Evolutionary conservation across 1,140 invertebrate genomes (phyloP).

Genomic region (Zaprionus davidi): DNA sequence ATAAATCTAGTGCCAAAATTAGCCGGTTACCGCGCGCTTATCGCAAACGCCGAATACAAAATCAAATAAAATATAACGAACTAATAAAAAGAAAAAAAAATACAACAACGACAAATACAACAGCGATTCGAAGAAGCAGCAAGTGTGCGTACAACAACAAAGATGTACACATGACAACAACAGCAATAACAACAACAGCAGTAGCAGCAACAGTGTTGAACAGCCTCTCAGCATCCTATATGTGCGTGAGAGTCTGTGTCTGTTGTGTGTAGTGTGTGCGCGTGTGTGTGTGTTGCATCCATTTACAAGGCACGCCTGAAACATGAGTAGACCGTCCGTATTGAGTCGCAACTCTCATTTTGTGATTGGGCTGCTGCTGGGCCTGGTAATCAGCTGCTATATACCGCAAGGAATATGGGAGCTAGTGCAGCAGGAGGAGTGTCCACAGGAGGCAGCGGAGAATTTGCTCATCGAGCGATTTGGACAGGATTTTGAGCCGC

Average conservation of each 20-base stretch:
- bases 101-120: background rate
- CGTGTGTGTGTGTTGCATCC: constrained; percentile 20
- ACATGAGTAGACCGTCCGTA: constrained; percentile 74
- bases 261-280: background rate
- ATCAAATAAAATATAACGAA: constrained; percentile 17
- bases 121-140: constrained; percentile 12
- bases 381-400: constrained; percentile 73
- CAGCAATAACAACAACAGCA: constrained; percentile 9
- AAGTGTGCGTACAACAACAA: constrained; percentile 44
- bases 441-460: constrained; percentile 74
- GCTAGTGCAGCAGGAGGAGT: constrained; percentile 78
- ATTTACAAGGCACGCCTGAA: constrained; percentile 47
- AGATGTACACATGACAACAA: constrained; percentile 68
- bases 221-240: constrained; percentile 47
- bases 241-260: constrained; percentile 3
- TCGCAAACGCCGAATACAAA: constrained; percentile 13
- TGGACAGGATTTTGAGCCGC: constrained; percentile 83
- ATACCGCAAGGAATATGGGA: constrained; percentile 77
- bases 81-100: background rate
- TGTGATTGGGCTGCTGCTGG: constrained; percentile 75
- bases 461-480: constrained; percentile 75
- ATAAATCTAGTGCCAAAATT: constrained; percentile 41
- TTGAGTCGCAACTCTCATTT: constrained; percentile 82
- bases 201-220: constrained; percentile 39
- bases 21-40: constrained; percentile 36